Conservation (phyloP, 1,140 invertebrate genomes). For the Ladona fulva region DNA sequence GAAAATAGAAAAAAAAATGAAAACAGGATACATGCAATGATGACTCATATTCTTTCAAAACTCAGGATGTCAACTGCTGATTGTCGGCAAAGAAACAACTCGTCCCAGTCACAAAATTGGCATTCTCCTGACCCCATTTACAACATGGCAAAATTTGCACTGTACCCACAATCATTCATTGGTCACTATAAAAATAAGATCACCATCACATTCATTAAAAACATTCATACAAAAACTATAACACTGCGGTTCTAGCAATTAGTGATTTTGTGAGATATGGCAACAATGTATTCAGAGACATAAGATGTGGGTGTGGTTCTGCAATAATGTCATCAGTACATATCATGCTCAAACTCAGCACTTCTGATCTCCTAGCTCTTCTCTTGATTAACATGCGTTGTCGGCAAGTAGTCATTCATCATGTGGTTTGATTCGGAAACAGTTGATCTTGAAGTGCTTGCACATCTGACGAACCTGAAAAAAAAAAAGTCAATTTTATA, state of each 20-base stretch:
- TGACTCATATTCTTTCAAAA: too few species aligned
- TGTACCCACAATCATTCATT: neutral
- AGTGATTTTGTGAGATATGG: neutral
- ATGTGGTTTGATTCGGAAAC: conserved; percentile 55
- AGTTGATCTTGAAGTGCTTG: conserved; percentile 63
- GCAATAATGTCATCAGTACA: neutral
- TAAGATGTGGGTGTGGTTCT: neutral
- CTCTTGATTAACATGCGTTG: conserved; percentile 33
- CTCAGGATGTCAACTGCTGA: too few species aligned
- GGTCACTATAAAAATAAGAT: conserved; percentile 10
- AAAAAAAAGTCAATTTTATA: conserved; percentile 20
- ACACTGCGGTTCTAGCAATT: neutral
- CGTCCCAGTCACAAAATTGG: too few species aligned
- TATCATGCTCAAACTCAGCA: neutral
- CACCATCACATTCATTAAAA: neutral
- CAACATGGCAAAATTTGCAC: neutral
- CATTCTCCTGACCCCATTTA: neutral
- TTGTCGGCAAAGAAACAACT: too few species aligned
- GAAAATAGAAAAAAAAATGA: too few species aligned
- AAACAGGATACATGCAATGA: too few species aligned
- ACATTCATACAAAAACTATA: conserved; percentile 7
- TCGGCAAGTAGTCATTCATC: conserved; percentile 55
- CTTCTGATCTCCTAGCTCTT: neutral
- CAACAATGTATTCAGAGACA: neutral
- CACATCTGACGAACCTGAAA: conserved; percentile 66